Evolutionary conservation across 1,140 invertebrate genomes (phyloP).

Genomic region (Zaprionus ghesquierei): DNA sequence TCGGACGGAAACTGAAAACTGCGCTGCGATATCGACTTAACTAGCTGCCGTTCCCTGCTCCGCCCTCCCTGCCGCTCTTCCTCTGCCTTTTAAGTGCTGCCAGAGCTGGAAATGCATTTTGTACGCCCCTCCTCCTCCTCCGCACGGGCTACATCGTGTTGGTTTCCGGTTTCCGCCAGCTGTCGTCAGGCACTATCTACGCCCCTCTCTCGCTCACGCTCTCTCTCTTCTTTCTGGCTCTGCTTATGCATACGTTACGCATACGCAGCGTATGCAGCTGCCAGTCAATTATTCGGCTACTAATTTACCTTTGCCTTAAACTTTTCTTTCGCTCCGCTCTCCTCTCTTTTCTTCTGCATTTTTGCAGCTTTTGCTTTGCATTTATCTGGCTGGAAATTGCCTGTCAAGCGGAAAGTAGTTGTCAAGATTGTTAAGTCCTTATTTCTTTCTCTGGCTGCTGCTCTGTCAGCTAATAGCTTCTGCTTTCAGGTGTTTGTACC

Average conservation of each 20-base stretch:
- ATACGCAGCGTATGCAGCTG: conserved; percentile 30
- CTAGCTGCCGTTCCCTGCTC: conserved; percentile 44
- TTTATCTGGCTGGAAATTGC: conserved; percentile 81
- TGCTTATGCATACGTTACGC: conserved; percentile 18
- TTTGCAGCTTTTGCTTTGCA: conserved; percentile 53
- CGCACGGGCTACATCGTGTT: conserved; percentile 66
- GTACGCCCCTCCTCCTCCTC: too few species aligned
- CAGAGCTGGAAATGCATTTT: conserved; percentile 65
- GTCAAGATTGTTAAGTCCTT: conserved; percentile 82
- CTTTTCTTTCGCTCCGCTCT: conserved; percentile 34
- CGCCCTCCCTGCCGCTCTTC: background rate
- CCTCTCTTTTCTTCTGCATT: conserved; percentile 14
- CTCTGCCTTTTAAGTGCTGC: conserved; percentile 39
- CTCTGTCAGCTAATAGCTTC: conserved; percentile 51
- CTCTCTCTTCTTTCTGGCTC: background rate
- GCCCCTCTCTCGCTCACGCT: background rate
- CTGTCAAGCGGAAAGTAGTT: conserved; percentile 82
- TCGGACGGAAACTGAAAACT: conserved; percentile 72
- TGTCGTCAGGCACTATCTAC: conserved; percentile 43
- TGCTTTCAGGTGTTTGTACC: conserved; percentile 27
- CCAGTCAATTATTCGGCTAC: conserved; percentile 31
- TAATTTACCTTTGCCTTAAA: conserved; percentile 17
- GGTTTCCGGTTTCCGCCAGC: conserved; percentile 67
- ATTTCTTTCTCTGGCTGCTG: conserved; percentile 69
- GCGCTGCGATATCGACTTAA: conserved; percentile 76